These are phyloP conservation scores for Eilema caniola DNA, from an alignment of 2,888 invertebrate species.

Conservation along the genomic window DNA sequence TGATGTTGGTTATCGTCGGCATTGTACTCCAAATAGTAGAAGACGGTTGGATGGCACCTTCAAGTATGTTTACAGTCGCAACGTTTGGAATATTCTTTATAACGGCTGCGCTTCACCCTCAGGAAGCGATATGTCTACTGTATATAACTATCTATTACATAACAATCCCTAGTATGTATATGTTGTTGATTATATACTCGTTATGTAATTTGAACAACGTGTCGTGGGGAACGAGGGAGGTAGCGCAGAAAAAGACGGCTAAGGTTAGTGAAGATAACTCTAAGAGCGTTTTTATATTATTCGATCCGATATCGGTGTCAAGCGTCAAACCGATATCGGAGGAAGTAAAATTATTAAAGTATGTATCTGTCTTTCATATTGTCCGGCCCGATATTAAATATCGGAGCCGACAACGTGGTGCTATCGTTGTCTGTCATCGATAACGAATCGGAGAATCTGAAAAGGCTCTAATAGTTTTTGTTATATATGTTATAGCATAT, in stretches of 20 bases:
- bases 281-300: background rate
- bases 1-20: constrained; percentile 95
- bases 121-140: constrained; percentile 91
- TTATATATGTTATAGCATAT: no score
- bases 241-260: constrained; percentile 79
- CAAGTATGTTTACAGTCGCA: constrained; percentile 93
- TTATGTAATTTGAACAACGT: constrained; percentile 97
- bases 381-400: no score
- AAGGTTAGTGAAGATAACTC: constrained; percentile 60
- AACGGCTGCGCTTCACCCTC: constrained; percentile 91
- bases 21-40: constrained; percentile 92
- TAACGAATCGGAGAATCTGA: no score
- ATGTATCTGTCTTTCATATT: no score
- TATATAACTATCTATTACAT: constrained; percentile 93
- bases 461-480: no score
- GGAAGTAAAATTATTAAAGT: no score
- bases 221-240: constrained; percentile 97
- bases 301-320: no score
- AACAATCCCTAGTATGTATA: constrained; percentile 97
- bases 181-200: constrained; percentile 96
- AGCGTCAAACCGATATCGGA: no score
- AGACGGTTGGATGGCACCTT: constrained; percentile 93
- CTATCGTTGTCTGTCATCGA: no score
- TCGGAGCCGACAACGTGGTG: no score
- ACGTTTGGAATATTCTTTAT: constrained; percentile 90